These are phyloP conservation scores for Carlito syrichta DNA, from an alignment of 2,113 vertebrate species.

Conservation along the genomic window DNA sequence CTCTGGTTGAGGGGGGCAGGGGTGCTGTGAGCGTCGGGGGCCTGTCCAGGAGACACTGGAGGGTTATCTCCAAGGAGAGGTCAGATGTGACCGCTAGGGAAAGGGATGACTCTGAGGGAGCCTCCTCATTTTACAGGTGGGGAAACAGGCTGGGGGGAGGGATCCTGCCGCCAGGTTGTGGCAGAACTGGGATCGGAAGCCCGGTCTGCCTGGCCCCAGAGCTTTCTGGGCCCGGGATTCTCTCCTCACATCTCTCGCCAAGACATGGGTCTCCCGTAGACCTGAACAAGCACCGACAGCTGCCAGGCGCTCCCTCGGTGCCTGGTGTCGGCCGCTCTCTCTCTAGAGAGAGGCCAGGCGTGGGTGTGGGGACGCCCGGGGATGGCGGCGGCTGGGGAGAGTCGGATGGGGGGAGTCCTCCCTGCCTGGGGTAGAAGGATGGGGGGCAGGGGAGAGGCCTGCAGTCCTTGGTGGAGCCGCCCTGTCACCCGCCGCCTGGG, in stretches of 20 bases:
- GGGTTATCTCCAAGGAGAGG: neutral
- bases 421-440: neutral
- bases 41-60: neutral
- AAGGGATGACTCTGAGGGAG: neutral
- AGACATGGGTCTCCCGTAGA: neutral
- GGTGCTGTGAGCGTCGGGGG: accelerated
- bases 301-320: neutral
- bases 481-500: neutral
- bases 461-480: neutral
- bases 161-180: neutral
- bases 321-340: accelerated
- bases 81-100: neutral
- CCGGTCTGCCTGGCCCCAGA: neutral
- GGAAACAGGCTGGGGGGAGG: no score
- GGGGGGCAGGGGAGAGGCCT: neutral
- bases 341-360: no score
- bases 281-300: accelerated
- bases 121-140: neutral
- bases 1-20: neutral
- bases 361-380: no score
- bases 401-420: no score
- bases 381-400: no score
- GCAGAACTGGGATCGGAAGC: neutral
- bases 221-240: neutral
- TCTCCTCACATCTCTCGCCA: no score